Evolutionary conservation across 2,797 vertebrate species (phyloP), one percentile per base, ranked within the genome.

Genomic region (Falco columbarius): DNA sequence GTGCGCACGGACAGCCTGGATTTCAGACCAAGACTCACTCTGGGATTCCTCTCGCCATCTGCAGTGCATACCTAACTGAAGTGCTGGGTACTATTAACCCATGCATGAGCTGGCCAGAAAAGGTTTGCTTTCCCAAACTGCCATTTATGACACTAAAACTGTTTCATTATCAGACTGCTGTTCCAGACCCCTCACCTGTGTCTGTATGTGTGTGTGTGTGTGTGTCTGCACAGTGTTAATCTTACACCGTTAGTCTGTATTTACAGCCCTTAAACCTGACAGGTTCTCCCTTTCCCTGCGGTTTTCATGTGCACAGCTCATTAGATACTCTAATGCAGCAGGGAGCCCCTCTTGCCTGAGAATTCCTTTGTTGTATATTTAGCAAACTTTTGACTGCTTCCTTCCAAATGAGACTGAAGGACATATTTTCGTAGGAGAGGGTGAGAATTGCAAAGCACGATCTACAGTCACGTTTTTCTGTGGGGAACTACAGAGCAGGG

Each of bases 371-470:
- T 71, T 10, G 1, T 92, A 94, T 95, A 96, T 96, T 97, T 97
- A 96, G 92, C 90, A 97, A 97, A 97, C 94, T 97, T 97, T 86
- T 83, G 93, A 49, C 67, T 91, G 77, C 83, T 93, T 95, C 81
- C 59, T 97, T 96, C 71, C 75, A 91, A 91, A 88, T 30, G 47
- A 93, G 89, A 81, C 80, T 67, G 84, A 89, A 89, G 91, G 91
- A 95, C 91, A 12, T 82, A 86, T 93, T 95, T 95, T 90, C 8
- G 94, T 91, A 86, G 96, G 95, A 97, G 97, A 92, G 95, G 90
- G 93, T 96, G 97, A 95, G 95, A 96, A 96, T 81, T 73, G 61
- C 86, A 85, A 97, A 94, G 93, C 97, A 98, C 91, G 97, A 98
- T 96, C 94, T 93, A 90, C 74, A 95, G 97, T 97, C 97, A 94